Percentiles rank a stretch among this genome's conserved stretches.
Evolutionary conservation across 1,140 invertebrate species (phyloP).

Genomic region (Paracyclopina nana): DNA sequence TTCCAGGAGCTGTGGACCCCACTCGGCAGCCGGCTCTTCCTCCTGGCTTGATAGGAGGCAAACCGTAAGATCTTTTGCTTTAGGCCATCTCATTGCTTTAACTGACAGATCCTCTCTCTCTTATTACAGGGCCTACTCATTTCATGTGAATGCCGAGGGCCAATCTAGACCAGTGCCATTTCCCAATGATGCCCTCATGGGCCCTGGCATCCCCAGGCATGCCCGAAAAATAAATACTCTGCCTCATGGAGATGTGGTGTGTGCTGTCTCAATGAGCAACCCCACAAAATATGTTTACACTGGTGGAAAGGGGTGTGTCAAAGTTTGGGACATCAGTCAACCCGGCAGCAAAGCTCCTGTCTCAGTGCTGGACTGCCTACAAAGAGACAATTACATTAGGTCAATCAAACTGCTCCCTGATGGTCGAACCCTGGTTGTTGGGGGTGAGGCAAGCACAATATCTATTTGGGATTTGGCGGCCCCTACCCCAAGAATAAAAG

Average conservation of each 20-base stretch:
- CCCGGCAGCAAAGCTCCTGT: slow-evolving; percentile 57
- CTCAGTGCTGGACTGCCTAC: slow-evolving; percentile 76
- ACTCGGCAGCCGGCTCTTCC: not conserved
- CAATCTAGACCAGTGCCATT: slow-evolving; percentile 77
- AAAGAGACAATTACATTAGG: slow-evolving; percentile 90
- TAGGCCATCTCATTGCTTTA: not conserved
- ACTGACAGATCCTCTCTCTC: too few species aligned
- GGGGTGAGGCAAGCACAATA: slow-evolving; percentile 83
- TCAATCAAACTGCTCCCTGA: slow-evolving; percentile 89
- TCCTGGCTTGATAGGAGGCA: not conserved
- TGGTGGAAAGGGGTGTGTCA: slow-evolving; percentile 96
- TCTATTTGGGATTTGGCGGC: slow-evolving; percentile 84
- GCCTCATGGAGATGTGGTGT: slow-evolving; percentile 80
- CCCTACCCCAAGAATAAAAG: slow-evolving; percentile 32
- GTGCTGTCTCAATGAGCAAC: slow-evolving; percentile 66
- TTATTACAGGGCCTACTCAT: slow-evolving; percentile 36
- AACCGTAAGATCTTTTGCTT: not conserved
- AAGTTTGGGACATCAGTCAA: slow-evolving; percentile 64
- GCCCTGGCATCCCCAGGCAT: slow-evolving; percentile 78
- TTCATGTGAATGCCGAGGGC: slow-evolving; percentile 37
- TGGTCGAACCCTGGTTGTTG: slow-evolving; percentile 81
- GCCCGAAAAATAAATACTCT: slow-evolving; percentile 72
- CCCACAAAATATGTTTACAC: slow-evolving; percentile 88
- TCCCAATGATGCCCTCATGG: slow-evolving; percentile 73
- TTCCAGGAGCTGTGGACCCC: not conserved